Conservation (phyloP, 2,113 vertebrate species). For the Terrapene triunguis region DNA sequence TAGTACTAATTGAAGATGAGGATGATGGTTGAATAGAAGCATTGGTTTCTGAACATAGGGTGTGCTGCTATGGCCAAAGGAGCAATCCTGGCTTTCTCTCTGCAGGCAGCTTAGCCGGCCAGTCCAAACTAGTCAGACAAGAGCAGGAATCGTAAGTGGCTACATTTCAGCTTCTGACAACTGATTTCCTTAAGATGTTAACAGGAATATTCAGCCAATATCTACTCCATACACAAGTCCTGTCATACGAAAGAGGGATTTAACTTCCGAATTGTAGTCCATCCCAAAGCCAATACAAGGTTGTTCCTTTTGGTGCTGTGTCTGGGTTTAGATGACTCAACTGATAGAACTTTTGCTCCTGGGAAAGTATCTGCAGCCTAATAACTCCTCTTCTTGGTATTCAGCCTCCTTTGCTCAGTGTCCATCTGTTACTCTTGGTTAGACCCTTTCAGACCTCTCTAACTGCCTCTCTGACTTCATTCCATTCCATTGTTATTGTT, state of each 20-base stretch:
- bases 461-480: background rate
- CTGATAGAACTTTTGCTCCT: background rate
- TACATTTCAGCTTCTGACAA: background rate
- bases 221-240: background rate
- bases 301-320: background rate
- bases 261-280: background rate
- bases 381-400: background rate
- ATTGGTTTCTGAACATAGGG: background rate
- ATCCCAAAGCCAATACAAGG: background rate
- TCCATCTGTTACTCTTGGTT: background rate
- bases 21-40: background rate
- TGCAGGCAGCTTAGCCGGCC: background rate
- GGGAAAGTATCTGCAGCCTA: background rate
- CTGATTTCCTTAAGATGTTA: background rate
- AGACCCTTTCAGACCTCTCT: background rate
- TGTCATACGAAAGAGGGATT: background rate
- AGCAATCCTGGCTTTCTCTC: background rate
- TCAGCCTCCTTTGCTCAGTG: background rate
- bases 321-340: background rate
- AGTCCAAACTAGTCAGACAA: background rate
- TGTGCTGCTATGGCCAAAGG: background rate
- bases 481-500: background rate
- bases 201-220: background rate
- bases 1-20: background rate
- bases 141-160: background rate